These are phyloP conservation scores for Mantis religiosa DNA, from an alignment of 2,888 invertebrate species.

Conservation along the genomic window DNA sequence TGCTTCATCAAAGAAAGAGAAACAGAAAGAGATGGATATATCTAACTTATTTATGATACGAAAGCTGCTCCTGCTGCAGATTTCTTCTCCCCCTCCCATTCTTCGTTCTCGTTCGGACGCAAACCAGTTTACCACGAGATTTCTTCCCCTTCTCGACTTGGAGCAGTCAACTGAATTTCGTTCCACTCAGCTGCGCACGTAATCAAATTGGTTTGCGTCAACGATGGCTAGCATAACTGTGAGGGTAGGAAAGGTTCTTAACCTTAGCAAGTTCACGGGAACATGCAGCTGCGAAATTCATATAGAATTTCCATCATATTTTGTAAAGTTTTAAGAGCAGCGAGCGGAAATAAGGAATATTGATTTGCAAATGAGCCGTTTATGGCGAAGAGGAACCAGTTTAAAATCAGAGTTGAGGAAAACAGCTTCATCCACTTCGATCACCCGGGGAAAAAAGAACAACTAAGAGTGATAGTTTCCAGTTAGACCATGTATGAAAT, in stretches of 20 bases:
- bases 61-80: neutral
- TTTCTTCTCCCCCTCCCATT: neutral
- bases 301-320: neutral
- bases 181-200: neutral
- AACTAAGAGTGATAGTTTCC: no score
- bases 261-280: neutral
- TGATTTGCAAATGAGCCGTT: neutral
- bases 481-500: no score
- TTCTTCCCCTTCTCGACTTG: neutral
- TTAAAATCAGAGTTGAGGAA: neutral
- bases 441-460: no score
- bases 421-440: no score
- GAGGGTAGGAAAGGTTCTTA: neutral
- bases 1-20: neutral
- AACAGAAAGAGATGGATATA: neutral
- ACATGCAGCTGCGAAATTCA: neutral
- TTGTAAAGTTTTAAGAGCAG: neutral
- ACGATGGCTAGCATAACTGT: neutral
- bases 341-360: neutral
- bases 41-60: neutral
- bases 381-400: neutral
- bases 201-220: neutral
- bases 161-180: neutral
- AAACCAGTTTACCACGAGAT: constrained; percentile 6
- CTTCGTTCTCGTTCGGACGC: neutral